Percentiles rank a stretch among this genome's conserved stretches.
These are phyloP conservation scores for Ennomos fuscantarius DNA, from an alignment of 2,888 invertebrate species.

Conservation along the genomic window DNA sequence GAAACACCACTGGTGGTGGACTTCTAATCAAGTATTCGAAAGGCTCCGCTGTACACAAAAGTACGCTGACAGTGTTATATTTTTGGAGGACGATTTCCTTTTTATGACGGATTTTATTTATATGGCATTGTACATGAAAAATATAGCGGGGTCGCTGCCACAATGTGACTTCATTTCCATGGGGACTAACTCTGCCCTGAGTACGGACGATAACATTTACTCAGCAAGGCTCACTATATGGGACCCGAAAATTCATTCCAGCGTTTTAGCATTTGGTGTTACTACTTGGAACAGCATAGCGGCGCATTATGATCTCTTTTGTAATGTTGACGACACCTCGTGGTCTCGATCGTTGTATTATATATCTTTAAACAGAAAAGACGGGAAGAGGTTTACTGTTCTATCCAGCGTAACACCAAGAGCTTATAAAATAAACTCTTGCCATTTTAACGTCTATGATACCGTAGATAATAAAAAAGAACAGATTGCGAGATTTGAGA, in stretches of 20 bases:
- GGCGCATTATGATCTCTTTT: slow-evolving; percentile 63
- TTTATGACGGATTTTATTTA: slow-evolving; percentile 63
- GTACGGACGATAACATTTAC: slow-evolving; percentile 36
- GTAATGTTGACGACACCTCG: slow-evolving; percentile 59
- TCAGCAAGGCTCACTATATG: slow-evolving; percentile 51
- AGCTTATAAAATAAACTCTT: slow-evolving; percentile 46
- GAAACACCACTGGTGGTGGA: slow-evolving; percentile 74
- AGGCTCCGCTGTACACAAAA: slow-evolving; percentile 42
- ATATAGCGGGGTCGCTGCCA: slow-evolving; percentile 46
- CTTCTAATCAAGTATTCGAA: slow-evolving; percentile 63
- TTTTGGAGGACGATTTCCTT: slow-evolving; percentile 57
- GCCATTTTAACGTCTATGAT: not conserved
- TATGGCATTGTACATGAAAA: slow-evolving; percentile 57
- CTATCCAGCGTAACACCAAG: slow-evolving; percentile 55
- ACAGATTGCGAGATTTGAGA: slow-evolving; percentile 44
- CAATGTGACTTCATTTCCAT: slow-evolving; percentile 59
- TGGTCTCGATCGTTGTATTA: slow-evolving; percentile 61
- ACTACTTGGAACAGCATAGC: slow-evolving; percentile 59
- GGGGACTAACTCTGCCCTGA: slow-evolving; percentile 35
- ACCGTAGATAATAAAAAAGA: not conserved
- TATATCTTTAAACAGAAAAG: slow-evolving; percentile 54
- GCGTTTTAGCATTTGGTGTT: slow-evolving; percentile 57
- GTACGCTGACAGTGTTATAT: slow-evolving; percentile 54
- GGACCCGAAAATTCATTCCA: slow-evolving; percentile 53
- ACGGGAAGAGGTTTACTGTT: slow-evolving; percentile 55